Percentiles rank a stretch among this genome's conserved stretches.
These are phyloP conservation scores for Brachyistius frenatus DNA, from an alignment of 2,113 vertebrate species.

Conservation along the genomic window DNA sequence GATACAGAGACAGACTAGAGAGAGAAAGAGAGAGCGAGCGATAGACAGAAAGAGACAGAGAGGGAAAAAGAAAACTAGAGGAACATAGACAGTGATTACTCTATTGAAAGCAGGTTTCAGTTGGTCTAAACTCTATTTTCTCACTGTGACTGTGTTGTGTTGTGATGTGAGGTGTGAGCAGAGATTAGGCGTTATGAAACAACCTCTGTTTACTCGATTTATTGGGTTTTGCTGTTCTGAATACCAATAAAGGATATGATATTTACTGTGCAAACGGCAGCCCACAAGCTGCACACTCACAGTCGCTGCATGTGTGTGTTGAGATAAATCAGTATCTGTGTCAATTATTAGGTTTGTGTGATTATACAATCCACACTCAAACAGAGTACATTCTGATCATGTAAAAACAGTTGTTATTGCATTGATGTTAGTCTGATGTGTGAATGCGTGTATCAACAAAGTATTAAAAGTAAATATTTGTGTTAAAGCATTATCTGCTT, in stretches of 20 bases:
- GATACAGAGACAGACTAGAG: constrained; percentile 28
- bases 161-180: constrained; percentile 60
- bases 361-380: background rate
- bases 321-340: constrained; percentile 28
- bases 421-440: background rate
- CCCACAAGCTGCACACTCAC: constrained; percentile 4
- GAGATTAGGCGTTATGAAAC: constrained; percentile 71
- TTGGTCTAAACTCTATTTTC: constrained; percentile 44
- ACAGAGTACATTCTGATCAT: constrained; percentile 2
- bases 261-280: constrained; percentile 62
- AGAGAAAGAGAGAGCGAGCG: constrained; percentile 7
- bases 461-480: background rate
- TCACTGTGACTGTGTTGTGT: constrained; percentile 27
- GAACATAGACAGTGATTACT: constrained; percentile 25
- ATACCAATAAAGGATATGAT: constrained; percentile 64
- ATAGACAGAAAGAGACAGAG: background rate
- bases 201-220: constrained; percentile 67
- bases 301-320: background rate
- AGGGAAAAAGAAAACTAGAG: constrained; percentile 53
- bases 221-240: constrained; percentile 62
- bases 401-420: constrained; percentile 15
- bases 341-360: constrained; percentile 28
- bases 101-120: constrained; percentile 52
- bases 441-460: background rate
- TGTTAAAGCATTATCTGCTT: constrained; percentile 12